Evolutionary conservation across 2,888 invertebrate genomes (phyloP).

Genomic region (Galeruca laticollis): DNA sequence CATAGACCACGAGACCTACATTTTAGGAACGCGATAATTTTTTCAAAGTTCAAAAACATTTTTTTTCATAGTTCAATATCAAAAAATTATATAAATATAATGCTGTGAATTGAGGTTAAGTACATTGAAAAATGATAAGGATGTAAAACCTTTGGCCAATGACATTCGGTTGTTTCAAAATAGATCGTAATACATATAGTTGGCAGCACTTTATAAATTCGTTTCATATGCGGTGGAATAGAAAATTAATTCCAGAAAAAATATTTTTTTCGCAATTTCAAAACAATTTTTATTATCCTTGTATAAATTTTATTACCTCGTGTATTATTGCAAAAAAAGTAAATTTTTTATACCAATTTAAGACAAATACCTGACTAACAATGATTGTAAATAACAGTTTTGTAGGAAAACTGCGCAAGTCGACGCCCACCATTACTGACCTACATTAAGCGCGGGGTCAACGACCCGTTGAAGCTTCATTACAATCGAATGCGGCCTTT

Average conservation of each 20-base stretch:
- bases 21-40: constrained; percentile 3
- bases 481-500: constrained; percentile 56
- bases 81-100: constrained; percentile 9
- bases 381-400: constrained; percentile 53
- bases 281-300: background rate
- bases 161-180: background rate
- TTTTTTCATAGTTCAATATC: constrained; percentile 24
- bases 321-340: too few relatives aligned
- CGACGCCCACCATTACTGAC: constrained; percentile 65
- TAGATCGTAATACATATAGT: background rate
- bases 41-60: constrained; percentile 27
- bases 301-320: too few relatives aligned
- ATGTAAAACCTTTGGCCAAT: constrained; percentile 11
- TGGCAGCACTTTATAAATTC: background rate
- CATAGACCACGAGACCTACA: constrained; percentile 20
- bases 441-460: constrained; percentile 64
- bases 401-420: constrained; percentile 58
- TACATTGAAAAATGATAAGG: constrained; percentile 15
- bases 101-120: constrained; percentile 1
- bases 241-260: background rate
- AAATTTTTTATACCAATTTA: constrained; percentile 25
- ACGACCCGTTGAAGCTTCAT: constrained; percentile 59
- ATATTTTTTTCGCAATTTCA: background rate
- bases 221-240: background rate
- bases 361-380: constrained; percentile 38